Evolutionary conservation across 2,797 vertebrate species (phyloP), one percentile per base, ranked within the genome.

Genomic region (Jordanella pulchra): DNA sequence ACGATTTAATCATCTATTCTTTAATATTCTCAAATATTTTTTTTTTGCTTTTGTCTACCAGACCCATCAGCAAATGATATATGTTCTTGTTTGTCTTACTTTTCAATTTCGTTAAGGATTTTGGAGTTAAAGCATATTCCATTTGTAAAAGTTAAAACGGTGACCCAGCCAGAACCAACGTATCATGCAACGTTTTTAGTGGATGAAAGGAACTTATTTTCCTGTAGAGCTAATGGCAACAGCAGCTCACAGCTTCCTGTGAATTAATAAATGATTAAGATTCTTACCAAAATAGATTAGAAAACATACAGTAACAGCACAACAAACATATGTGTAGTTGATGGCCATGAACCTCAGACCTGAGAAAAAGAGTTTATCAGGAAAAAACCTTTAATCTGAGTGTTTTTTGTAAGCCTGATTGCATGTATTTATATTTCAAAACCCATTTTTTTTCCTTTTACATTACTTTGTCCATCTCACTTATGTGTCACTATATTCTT

Each of bases 401-500:
- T 67, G 28, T 47, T 3, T 21, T 25, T 27, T 35, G 25, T n/a
- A 68, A 47, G 65, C 55, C n/a, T 56, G 69, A 50, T 32, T 56
- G 25, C 2, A 51, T 42, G 48, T 66, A 61, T 74, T 72, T 58
- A 42, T 73, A 39, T 61, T 42, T 61, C 23, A 73, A n/a, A 64
- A 60, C 55, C 69, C 66, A 67, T 85, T 79, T 77, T 44, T 76
- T 39, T 65, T 75, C 56, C 28, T 71, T 72, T 84, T 50, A 72
- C 23, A 58, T 82, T 17, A 50, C 71, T 58, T 56, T 65, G 4
- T 85, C 66, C 77, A 65, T 81, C 77, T 76, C 67, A 72, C 79
- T 30, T 71, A 78, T 72, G 58, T 79, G 79, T 83, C 78, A 77
- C 56, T 21, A 75, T 25, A 14, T 79, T 82, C 68, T 84, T 89